Evolutionary conservation across 2,113 vertebrate genomes (phyloP).

Genomic region (Dunckerocampus dactyliophorus): DNA sequence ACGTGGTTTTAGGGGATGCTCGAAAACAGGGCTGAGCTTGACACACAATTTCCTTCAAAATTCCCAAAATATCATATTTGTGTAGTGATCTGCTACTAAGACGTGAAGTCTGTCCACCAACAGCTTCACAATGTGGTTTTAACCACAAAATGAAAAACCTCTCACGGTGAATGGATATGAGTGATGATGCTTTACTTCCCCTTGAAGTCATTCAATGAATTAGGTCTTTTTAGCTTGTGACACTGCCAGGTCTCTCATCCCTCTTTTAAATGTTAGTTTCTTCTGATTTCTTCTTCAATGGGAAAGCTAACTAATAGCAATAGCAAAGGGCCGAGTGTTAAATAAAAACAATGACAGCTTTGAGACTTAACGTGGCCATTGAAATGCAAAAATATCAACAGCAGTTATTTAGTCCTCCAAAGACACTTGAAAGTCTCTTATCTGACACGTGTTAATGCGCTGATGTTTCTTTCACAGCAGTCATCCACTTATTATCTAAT

Average conservation of each 20-base stretch:
- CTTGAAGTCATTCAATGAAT: slow-evolving; percentile 55
- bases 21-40: too few species aligned
- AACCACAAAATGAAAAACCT: background rate
- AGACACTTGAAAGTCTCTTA: slow-evolving; percentile 78
- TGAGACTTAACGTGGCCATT: slow-evolving; percentile 76
- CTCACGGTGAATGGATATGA: background rate
- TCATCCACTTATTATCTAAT: slow-evolving; percentile 53
- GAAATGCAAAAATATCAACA: slow-evolving; percentile 75
- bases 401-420: slow-evolving; percentile 76
- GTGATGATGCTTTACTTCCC: slow-evolving; percentile 38
- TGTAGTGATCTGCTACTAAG: too few species aligned
- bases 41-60: too few species aligned
- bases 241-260: slow-evolving; percentile 57
- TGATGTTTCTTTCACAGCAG: slow-evolving; percentile 73
- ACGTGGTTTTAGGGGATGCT: too few species aligned
- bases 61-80: too few species aligned
- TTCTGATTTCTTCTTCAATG: slow-evolving; percentile 74
- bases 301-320: slow-evolving; percentile 68
- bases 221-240: slow-evolving; percentile 47
- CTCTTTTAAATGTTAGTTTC: slow-evolving; percentile 69
- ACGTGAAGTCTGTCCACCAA: too few species aligned
- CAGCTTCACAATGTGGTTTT: too few species aligned
- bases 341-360: slow-evolving; percentile 79
- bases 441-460: slow-evolving; percentile 75
- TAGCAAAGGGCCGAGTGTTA: slow-evolving; percentile 62